These are phyloP conservation scores for Andrena flavipes DNA, from an alignment of 2,888 invertebrate genomes.

Conservation along the genomic window DNA sequence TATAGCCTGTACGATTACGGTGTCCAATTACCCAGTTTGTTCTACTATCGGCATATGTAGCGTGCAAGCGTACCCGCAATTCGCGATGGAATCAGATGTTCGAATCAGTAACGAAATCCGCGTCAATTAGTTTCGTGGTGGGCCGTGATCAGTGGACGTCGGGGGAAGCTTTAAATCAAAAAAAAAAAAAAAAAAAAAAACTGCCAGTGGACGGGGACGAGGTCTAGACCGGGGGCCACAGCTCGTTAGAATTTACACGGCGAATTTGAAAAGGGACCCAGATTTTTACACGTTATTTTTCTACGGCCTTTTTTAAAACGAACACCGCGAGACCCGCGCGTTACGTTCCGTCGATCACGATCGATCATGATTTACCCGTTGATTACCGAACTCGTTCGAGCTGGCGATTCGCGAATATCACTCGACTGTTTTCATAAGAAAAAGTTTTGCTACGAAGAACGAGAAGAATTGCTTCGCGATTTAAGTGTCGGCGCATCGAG, in stretches of 20 bases:
- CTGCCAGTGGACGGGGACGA: conserved; percentile 48
- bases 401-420: neutral
- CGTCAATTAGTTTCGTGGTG: conserved; percentile 52
- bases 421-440: conserved; percentile 15
- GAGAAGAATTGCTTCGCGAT: conserved; percentile 12
- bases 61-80: neutral
- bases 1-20: conserved; percentile 28
- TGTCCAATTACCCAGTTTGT: conserved; percentile 28
- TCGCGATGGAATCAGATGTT: conserved; percentile 19
- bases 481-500: conserved; percentile 15
- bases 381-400: conserved; percentile 24
- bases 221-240: conserved; percentile 1
- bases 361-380: conserved; percentile 43
- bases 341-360: conserved; percentile 44
- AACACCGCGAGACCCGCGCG: conserved; percentile 18
- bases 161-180: conserved; percentile 38
- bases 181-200: no score
- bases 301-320: conserved; percentile 59
- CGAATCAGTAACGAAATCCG: conserved; percentile 44
- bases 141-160: conserved; percentile 3
- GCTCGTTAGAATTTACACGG: conserved; percentile 41
- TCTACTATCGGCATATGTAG: neutral
- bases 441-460: neutral
- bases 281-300: conserved; percentile 68
- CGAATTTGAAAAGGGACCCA: conserved; percentile 58